These are phyloP conservation scores for mouse (Mus musculus) DNA, from an alignment of 2,113 vertebrate genomes.

Conservation along the genomic window DNA sequence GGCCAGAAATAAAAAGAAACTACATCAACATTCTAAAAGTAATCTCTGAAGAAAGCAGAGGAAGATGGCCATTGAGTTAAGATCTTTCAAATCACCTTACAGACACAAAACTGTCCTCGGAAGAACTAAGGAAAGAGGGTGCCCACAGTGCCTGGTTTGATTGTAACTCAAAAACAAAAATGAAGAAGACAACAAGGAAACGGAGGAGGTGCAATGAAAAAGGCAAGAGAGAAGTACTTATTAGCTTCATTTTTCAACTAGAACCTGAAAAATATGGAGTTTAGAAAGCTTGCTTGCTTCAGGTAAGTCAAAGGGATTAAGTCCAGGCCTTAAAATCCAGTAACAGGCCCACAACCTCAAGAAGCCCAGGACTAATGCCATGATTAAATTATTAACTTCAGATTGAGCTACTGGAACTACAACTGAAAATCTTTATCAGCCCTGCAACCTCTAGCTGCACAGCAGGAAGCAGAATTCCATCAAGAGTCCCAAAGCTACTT, in stretches of 20 bases:
- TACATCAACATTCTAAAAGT: neutral
- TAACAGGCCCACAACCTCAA: neutral
- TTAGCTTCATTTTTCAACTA: neutral
- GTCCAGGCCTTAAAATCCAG: neutral
- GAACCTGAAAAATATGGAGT: neutral
- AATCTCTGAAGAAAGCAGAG: neutral
- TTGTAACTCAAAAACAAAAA: neutral
- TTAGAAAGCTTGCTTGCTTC: neutral
- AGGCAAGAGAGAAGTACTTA: neutral
- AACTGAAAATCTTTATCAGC: neutral
- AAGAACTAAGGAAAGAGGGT: neutral
- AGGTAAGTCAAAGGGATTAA: neutral
- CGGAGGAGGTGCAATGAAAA: neutral
- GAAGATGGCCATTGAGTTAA: neutral
- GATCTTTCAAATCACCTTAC: neutral
- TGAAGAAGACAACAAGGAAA: neutral
- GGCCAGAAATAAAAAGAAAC: neutral
- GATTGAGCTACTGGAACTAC: neutral
- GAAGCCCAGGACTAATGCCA: neutral
- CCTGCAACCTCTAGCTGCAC: neutral
- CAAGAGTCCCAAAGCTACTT: neutral
- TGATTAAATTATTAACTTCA: neutral
- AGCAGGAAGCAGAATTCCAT: neutral
- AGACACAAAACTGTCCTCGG: neutral
- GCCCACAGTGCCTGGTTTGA: neutral